Conservation (phyloP, 2,797 vertebrate genomes). For the Parauchenoglanis punctatus region DNA sequence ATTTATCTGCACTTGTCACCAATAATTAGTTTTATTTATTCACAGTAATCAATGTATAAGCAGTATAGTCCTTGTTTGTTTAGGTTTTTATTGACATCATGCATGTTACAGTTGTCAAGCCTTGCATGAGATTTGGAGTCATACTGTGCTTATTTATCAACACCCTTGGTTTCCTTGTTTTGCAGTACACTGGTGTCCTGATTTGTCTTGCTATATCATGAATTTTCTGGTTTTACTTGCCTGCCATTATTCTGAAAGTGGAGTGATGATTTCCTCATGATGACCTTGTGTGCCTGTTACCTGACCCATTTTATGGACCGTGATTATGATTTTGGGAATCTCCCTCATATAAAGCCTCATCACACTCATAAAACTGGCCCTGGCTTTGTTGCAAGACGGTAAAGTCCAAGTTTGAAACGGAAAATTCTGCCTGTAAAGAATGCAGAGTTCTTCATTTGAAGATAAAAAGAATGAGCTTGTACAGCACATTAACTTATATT, state of each 20-base stretch:
- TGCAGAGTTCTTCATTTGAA: not conserved
- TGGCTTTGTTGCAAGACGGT: not conserved
- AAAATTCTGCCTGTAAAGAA: not conserved
- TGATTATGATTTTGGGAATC: not conserved
- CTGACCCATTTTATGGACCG: not conserved
- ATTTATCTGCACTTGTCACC: not conserved
- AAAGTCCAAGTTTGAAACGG: not conserved
- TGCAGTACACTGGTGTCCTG: not conserved
- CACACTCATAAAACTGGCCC: not conserved
- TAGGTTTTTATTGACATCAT: not conserved
- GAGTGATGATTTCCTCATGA: not conserved
- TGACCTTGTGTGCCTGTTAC: not conserved
- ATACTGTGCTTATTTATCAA: not conserved
- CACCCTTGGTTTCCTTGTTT: not conserved
- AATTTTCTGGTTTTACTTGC: not conserved
- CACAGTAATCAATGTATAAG: not conserved
- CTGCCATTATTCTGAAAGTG: not conserved
- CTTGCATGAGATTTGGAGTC: not conserved
- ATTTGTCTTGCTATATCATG: not conserved
- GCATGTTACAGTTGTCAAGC: not conserved
- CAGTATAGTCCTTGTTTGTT: not conserved
- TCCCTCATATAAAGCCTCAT: not conserved
- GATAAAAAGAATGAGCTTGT: not conserved
- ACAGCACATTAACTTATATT: not conserved
- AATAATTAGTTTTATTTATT: not conserved